Percentiles rank a stretch among this genome's conserved stretches.
These are phyloP conservation scores for Thera britannica DNA, from an alignment of 2,888 invertebrate species.

Conservation along the genomic window DNA sequence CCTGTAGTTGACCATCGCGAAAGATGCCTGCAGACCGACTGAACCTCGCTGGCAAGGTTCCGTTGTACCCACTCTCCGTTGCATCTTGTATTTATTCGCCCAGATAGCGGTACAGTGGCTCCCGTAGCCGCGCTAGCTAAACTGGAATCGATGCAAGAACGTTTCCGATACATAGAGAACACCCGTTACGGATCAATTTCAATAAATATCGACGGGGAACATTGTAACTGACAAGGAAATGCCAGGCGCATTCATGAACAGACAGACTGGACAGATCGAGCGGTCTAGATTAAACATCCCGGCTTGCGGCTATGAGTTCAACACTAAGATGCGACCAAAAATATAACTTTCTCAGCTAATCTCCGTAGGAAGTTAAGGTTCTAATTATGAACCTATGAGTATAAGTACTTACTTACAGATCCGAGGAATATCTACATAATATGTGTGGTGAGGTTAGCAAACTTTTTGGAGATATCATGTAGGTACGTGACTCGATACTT, in stretches of 20 bases:
- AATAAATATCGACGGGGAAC: slow-evolving; percentile 25
- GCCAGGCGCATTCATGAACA: slow-evolving; percentile 11
- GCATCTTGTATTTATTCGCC: slow-evolving; percentile 83
- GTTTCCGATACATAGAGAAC: slow-evolving; percentile 59
- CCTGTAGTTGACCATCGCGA: slow-evolving; percentile 82
- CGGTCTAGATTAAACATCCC: background rate
- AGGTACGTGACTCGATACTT: no score
- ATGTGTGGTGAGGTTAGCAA: no score
- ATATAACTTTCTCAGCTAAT: no score
- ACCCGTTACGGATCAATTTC: slow-evolving; percentile 41
- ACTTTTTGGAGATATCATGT: no score
- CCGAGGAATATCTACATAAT: no score
- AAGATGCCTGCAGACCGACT: slow-evolving; percentile 65
- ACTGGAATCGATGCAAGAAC: slow-evolving; percentile 72
- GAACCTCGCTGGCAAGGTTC: slow-evolving; percentile 63
- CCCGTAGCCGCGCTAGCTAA: slow-evolving; percentile 65
- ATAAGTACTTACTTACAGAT: no score
- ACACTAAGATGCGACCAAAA: no score
- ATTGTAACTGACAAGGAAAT: slow-evolving; percentile 13
- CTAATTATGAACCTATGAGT: no score
- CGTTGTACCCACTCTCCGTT: slow-evolving; percentile 74
- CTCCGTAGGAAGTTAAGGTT: no score
- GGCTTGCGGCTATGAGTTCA: background rate
- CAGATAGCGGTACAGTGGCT: slow-evolving; percentile 80
- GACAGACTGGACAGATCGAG: background rate